Conservation (phyloP, 2,888 invertebrate species). For the Antheraea yamamai region DNA sequence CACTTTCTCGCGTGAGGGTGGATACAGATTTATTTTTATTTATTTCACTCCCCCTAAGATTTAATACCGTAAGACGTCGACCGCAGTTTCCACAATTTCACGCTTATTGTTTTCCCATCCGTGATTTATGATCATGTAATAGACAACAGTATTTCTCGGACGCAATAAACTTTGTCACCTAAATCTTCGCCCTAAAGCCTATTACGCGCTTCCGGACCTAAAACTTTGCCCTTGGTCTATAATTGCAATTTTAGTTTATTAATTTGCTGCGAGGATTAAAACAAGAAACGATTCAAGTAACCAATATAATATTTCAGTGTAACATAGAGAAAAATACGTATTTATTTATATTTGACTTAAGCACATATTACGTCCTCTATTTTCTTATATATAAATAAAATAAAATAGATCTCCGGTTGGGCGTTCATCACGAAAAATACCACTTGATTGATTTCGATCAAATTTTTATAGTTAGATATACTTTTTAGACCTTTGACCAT, state of each 20-base stretch:
- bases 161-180: slow-evolving; percentile 81
- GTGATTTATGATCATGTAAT: slow-evolving; percentile 79
- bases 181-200: slow-evolving; percentile 79
- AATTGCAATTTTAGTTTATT: slow-evolving; percentile 9
- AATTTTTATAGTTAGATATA: too few species aligned
- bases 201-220: slow-evolving; percentile 53
- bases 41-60: slow-evolving; percentile 80
- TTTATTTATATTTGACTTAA: neutral
- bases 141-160: slow-evolving; percentile 77
- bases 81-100: slow-evolving; percentile 82
- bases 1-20: slow-evolving; percentile 71
- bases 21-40: slow-evolving; percentile 79
- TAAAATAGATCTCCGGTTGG: neutral
- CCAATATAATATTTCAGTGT: neutral
- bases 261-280: slow-evolving; percentile 4
- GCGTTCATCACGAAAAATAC: too few species aligned
- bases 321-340: neutral
- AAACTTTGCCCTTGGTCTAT: slow-evolving; percentile 25
- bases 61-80: slow-evolving; percentile 76
- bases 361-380: neutral
- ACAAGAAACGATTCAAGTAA: neutral
- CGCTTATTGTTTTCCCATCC: slow-evolving; percentile 83
- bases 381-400: neutral
- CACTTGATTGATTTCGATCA: too few species aligned
- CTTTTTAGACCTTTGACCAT: too few species aligned